These are phyloP conservation scores for Cyaniris semiargus DNA, from an alignment of 2,888 invertebrate species.

Conservation along the genomic window DNA sequence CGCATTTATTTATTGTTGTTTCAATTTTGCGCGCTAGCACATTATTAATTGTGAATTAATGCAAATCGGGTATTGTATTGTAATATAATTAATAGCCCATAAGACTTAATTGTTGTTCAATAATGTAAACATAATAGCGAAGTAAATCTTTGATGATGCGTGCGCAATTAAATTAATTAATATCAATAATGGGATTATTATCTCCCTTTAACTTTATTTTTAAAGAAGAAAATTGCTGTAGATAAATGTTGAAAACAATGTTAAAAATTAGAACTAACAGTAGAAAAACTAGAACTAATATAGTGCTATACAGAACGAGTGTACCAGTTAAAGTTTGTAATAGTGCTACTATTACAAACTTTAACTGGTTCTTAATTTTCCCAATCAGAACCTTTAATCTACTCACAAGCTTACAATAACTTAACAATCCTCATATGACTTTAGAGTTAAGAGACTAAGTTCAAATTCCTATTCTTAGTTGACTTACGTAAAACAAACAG, in stretches of 20 bases:
- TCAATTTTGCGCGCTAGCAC: constrained; percentile 64
- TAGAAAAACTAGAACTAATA: too few relatives aligned
- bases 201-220: neutral
- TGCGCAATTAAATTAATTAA: constrained; percentile 17
- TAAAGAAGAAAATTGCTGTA: too few relatives aligned
- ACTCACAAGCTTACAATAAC: neutral
- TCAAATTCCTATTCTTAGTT: neutral
- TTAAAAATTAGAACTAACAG: too few relatives aligned
- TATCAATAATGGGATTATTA: neutral
- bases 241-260: too few relatives aligned
- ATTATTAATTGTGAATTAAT: constrained; percentile 53
- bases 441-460: neutral
- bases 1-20: constrained; percentile 66
- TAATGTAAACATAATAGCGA: constrained; percentile 23
- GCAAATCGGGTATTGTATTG: constrained; percentile 43
- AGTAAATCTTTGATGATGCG: constrained; percentile 22
- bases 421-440: neutral
- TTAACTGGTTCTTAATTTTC: neutral
- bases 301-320: too few relatives aligned
- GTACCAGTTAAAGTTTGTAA: too few relatives aligned
- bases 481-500: neutral
- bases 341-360: too few relatives aligned
- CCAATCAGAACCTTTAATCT: neutral
- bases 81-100: constrained; percentile 28
- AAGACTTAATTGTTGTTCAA: constrained; percentile 26